phyloP scores from a whole-genome alignment of 2,888 invertebrate genomes.

The Apocheima hispidaria region DNA sequence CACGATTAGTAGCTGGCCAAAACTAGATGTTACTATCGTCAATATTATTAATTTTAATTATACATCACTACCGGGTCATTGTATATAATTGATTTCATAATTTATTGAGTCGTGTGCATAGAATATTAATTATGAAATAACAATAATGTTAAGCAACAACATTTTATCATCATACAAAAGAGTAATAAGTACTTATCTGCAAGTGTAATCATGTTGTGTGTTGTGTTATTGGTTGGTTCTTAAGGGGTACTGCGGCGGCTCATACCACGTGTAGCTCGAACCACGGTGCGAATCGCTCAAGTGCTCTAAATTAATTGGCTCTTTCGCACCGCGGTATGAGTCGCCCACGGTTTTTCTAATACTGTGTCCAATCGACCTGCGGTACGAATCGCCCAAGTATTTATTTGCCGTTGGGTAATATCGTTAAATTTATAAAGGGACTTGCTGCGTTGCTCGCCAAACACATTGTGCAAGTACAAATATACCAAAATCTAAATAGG shows the following conservation, averaged over 20 bases:
- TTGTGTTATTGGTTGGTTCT: background rate
- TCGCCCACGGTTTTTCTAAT: no score
- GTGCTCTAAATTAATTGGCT: no score
- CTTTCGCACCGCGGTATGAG: no score
- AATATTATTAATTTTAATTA: constrained; percentile 15
- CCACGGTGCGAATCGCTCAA: no score
- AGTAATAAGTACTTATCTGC: background rate
- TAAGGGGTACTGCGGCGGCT: no score
- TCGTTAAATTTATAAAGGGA: background rate
- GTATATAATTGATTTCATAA: background rate
- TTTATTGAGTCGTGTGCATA: background rate
- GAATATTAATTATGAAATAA: background rate
- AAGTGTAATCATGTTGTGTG: background rate
- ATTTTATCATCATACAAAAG: background rate
- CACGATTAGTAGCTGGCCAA: constrained; percentile 10
- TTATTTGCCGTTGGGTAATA: background rate
- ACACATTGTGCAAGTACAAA: no score
- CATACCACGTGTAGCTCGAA: no score
- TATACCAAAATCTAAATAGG: no score
- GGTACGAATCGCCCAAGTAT: no score
- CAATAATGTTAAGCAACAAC: background rate
- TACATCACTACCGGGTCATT: constrained; percentile 4
- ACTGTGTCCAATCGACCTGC: no score
- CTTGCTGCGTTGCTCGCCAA: no score
- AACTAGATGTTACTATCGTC: background rate